Percentiles rank a stretch among this genome's conserved stretches.
phyloP scores from a whole-genome alignment of 1,140 invertebrate species.

The Zaprionus inermis region DNA sequence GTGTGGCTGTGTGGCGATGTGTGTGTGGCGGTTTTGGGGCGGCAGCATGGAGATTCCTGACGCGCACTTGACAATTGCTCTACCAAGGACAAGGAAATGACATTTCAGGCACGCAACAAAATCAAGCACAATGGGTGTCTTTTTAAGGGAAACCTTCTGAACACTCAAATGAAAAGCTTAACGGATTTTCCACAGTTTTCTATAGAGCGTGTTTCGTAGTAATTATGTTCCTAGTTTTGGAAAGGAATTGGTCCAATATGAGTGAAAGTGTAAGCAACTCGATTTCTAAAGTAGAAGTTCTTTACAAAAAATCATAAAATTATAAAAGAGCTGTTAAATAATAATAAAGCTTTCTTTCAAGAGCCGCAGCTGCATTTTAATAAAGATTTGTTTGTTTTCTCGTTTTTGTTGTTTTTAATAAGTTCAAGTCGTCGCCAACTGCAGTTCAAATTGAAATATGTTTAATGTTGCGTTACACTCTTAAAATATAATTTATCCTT shows the following conservation, averaged over 20 bases:
- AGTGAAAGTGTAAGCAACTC: neutral
- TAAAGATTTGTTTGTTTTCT: too few species aligned
- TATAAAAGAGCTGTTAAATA: too few species aligned
- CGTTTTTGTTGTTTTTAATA: too few species aligned
- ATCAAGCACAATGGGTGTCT: conserved; percentile 21
- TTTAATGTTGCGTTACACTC: too few species aligned
- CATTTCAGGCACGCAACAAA: conserved; percentile 66
- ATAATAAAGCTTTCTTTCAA: too few species aligned
- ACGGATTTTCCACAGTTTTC: neutral
- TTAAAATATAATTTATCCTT: too few species aligned
- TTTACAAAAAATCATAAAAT: too few species aligned
- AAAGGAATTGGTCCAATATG: neutral
- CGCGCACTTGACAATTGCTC: conserved; percentile 72
- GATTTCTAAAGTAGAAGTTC: too few species aligned
- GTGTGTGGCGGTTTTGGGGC: neutral
- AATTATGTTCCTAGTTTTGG: neutral
- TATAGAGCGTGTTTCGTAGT: neutral
- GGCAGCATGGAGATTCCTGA: conserved; percentile 27
- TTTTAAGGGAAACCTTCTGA: neutral
- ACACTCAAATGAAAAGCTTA: neutral
- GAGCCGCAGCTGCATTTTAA: too few species aligned
- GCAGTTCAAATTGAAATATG: too few species aligned
- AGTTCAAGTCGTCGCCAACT: too few species aligned
- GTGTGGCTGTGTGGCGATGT: neutral
- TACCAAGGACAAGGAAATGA: conserved; percentile 72